phyloP scores from a whole-genome alignment of 2,888 invertebrate species.

The Synergus itoensis region DNA sequence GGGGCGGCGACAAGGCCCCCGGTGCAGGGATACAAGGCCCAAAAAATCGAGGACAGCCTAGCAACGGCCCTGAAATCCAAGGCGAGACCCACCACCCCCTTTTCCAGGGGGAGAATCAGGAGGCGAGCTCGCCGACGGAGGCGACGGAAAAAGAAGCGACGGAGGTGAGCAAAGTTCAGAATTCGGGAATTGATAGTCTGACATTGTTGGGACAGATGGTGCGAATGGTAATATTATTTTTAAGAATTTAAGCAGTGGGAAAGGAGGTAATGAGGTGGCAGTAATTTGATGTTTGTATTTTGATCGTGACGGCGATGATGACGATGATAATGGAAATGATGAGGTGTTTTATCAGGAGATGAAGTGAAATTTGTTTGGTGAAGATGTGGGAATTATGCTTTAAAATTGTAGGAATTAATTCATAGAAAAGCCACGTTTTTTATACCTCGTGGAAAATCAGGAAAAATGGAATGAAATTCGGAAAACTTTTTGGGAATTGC shows the following conservation, averaged over 20 bases:
- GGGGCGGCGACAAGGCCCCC: constrained; percentile 75
- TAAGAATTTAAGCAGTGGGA: not conserved
- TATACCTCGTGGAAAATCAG: no score
- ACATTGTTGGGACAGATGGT: not conserved
- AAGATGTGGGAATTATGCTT: not conserved
- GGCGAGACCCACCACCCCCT: constrained; percentile 70
- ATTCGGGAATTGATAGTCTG: not conserved
- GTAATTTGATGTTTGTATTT: not conserved
- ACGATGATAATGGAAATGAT: not conserved
- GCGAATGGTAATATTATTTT: not conserved
- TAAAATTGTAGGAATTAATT: not conserved
- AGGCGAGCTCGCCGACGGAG: constrained; percentile 74
- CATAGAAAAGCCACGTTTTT: no score
- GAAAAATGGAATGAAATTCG: no score
- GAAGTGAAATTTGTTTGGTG: not conserved
- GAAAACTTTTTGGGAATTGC: no score
- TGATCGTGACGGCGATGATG: not conserved
- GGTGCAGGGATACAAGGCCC: constrained; percentile 72
- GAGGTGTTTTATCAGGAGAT: not conserved
- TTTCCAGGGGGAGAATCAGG: constrained; percentile 72
- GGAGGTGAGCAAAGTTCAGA: constrained; percentile 69
- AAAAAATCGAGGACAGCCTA: constrained; percentile 65
- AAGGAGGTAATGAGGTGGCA: not conserved
- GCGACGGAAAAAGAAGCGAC: constrained; percentile 77
- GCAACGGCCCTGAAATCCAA: constrained; percentile 76